Base-by-base conservation (phyloP, 2,113 vertebrate genomes). In the Fulica atra region DNA sequence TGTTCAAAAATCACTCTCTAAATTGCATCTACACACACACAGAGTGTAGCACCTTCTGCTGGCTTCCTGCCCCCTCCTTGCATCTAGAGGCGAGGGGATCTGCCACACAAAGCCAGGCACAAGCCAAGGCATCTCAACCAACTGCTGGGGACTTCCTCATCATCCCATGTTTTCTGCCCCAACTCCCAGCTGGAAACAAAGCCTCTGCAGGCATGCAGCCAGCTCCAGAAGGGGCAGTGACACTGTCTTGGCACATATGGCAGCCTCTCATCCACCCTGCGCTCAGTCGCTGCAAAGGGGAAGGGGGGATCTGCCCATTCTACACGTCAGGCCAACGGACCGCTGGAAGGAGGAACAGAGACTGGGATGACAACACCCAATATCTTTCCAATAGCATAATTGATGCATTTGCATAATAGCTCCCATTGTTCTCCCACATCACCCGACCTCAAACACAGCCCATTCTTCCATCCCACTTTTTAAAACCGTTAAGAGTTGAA, bases 211-310 rank as follows among this genome's bases (percentile, higher is more conserved):
- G 72, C 44, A 4, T 3, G 10, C 3, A 63, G 91, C 68, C 84
- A 86, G 23, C 65, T 93, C 91, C 86, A 84, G 89, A 86, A 81
- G 53, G 73, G 91, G 68, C 86, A 78, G 50, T 36, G 57, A 83
- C 76, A 73, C 54, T 51, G 60, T 48, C 74, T 35, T 82, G 82
- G 57, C 83, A 86, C 1, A 0, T 12, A n/a, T 71, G n/a, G 51
- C 63, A 86, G 81, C 63, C 63, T 72, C 81, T 77, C 81, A 88
- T 50, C 50, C 46, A 33, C 53, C 65, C 36, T 54, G 31, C 14
- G 17, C 25, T 93, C 10, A 1, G 70, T 48, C 35, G 46, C 57
- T 53, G 73, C 25, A 66, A 76, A 85, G 51, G 33, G 70, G 77
- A 53, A 54, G 21, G 40, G 85, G n/a, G 68, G 33, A 26, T 57